phyloP scores from a whole-genome alignment of 1,140 invertebrate species.

The Zaprionus africanus region DNA sequence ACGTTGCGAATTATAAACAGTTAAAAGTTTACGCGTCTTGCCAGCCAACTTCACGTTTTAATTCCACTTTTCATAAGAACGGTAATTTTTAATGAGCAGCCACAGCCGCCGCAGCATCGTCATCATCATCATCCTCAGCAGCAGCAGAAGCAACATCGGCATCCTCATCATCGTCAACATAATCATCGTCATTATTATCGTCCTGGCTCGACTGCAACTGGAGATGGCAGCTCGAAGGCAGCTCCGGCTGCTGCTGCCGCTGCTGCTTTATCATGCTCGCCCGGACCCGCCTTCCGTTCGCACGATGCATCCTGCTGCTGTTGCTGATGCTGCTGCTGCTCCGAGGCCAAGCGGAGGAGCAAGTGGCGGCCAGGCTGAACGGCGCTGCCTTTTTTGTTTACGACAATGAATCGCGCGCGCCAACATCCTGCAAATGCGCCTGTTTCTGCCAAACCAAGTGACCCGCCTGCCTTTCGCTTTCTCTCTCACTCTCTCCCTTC shows the following conservation, averaged over 20 bases:
- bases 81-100: slow-evolving; percentile 78
- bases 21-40: slow-evolving; percentile 67
- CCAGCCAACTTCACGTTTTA: slow-evolving; percentile 70
- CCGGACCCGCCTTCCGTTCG: slow-evolving; percentile 55
- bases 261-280: slow-evolving; percentile 25
- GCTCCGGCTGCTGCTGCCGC: neutral
- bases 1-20: slow-evolving; percentile 79
- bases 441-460: slow-evolving; percentile 28
- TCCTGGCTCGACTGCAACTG: slow-evolving; percentile 12
- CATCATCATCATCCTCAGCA: slow-evolving; percentile 42
- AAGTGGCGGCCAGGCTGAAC: slow-evolving; percentile 1
- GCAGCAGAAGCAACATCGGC: slow-evolving; percentile 9
- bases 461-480: slow-evolving; percentile 11
- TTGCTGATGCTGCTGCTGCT: neutral
- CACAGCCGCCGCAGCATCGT: slow-evolving; percentile 28
- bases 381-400: slow-evolving; percentile 68
- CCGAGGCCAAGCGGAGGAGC: neutral
- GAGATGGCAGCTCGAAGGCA: slow-evolving; percentile 26
- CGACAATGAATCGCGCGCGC: slow-evolving; percentile 55
- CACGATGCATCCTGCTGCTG: slow-evolving; percentile 55
- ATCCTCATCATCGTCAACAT: slow-evolving; percentile 2
- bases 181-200: slow-evolving; percentile 6
- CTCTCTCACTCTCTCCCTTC: neutral
- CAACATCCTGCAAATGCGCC: slow-evolving; percentile 61
- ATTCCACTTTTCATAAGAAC: slow-evolving; percentile 76